phyloP scores from a whole-genome alignment of 1,140 invertebrate species.

The Aphis craccivora region DNA sequence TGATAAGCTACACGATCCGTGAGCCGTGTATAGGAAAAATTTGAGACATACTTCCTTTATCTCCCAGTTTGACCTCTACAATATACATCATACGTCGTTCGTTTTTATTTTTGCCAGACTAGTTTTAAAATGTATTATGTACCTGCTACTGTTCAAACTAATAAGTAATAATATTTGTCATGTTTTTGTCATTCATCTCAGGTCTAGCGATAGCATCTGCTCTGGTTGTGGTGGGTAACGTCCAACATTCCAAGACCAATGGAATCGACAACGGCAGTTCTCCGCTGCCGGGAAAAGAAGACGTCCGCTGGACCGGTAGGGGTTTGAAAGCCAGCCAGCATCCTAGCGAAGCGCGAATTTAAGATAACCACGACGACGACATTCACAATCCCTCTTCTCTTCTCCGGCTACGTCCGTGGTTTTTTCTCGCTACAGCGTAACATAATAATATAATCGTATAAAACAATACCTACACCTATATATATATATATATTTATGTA shows the following conservation, averaged over 20 bases:
- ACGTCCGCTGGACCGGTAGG: conserved; percentile 46
- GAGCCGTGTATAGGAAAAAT: neutral
- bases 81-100: neutral
- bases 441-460: neutral
- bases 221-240: conserved; percentile 82
- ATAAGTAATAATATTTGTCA: neutral
- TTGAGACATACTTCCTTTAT: neutral
- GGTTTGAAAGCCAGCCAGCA: conserved; percentile 53
- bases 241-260: conserved; percentile 41
- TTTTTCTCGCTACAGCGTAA: neutral
- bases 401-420: neutral
- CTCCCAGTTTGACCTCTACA: neutral
- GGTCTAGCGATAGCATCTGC: conserved; percentile 85
- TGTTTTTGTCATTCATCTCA: neutral
- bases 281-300: conserved; percentile 47
- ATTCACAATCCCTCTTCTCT: neutral
- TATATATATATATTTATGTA: neutral
- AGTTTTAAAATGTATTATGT: neutral
- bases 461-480: neutral
- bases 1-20: neutral
- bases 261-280: conserved; percentile 40
- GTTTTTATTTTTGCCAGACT: neutral
- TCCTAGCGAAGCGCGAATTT: conserved; percentile 48
- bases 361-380: neutral
- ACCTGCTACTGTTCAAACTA: neutral